Percentiles rank a stretch among this genome's conserved stretches.
Conservation (phyloP, 2,797 vertebrate species). For the Neosilurus mollespiculum region DNA sequence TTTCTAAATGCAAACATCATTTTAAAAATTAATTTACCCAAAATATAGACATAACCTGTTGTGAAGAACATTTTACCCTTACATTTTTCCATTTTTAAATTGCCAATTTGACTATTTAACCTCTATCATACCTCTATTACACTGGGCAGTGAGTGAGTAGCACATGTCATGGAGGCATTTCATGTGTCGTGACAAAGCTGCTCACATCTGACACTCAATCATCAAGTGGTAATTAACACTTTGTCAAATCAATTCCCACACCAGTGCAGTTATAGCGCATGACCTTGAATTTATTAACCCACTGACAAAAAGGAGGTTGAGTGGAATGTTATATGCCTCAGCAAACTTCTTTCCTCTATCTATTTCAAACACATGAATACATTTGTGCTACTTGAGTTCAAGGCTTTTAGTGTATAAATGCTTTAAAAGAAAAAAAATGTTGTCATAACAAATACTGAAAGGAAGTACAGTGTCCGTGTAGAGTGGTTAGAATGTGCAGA, state of each 20-base stretch:
- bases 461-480: not conserved
- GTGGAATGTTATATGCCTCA: not conserved
- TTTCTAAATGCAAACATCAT: not conserved
- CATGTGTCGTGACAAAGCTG: slow-evolving; percentile 9
- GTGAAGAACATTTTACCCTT: not conserved
- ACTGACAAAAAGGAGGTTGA: not conserved
- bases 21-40: not conserved
- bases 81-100: not conserved
- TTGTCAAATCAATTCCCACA: slow-evolving; percentile 6
- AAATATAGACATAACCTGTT: not conserved
- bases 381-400: not conserved
- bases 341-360: not conserved
- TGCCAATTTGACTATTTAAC: not conserved
- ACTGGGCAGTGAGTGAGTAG: not conserved
- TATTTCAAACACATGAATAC: not conserved
- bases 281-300: slow-evolving; percentile 13
- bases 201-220: slow-evolving; percentile 2
- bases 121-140: slow-evolving; percentile 2
- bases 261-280: not conserved
- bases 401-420: not conserved
- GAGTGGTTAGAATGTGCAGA: not conserved
- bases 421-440: not conserved
- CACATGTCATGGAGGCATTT: slow-evolving; percentile 8
- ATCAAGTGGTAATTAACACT: slow-evolving; percentile 26
- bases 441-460: not conserved